These are phyloP conservation scores for Semnornis frantzii DNA, from an alignment of 2,113 vertebrate genomes.

Conservation along the genomic window DNA sequence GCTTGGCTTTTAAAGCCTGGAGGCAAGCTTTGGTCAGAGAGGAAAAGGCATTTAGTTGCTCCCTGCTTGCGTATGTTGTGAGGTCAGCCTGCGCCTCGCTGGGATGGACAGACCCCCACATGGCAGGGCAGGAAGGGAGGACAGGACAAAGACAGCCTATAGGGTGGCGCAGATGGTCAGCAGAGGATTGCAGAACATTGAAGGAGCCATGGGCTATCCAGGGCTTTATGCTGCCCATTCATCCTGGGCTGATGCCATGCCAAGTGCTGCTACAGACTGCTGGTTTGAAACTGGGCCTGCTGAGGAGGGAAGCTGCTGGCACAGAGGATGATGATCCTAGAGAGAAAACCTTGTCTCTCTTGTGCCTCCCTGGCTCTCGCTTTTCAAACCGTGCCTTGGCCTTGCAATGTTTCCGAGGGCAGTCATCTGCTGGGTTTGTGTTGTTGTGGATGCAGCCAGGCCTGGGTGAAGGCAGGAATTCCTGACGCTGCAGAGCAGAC, in stretches of 20 bases:
- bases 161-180: neutral
- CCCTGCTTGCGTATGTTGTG: neutral
- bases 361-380: neutral
- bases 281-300: neutral
- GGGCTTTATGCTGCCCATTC: neutral
- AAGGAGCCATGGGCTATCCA: neutral
- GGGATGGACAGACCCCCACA: accelerated
- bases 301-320: neutral
- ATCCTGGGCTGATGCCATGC: neutral
- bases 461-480: neutral
- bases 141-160: neutral
- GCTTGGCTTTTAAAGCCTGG: neutral
- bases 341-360: neutral
- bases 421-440: neutral
- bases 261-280: neutral
- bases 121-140: neutral
- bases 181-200: neutral
- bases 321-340: accelerated
- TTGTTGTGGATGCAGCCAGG: neutral
- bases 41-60: constrained; percentile 12
- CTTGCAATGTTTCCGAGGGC: neutral
- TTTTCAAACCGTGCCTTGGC: neutral
- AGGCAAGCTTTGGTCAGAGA: constrained; percentile 14
- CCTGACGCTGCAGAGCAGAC: neutral
- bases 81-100: neutral